A percentile compares a stretch with the other conserved stretches of the same genome.
Evolutionary conservation across 2,888 invertebrate species (phyloP).

Genomic region (Caenorhabditis auriculariae): DNA sequence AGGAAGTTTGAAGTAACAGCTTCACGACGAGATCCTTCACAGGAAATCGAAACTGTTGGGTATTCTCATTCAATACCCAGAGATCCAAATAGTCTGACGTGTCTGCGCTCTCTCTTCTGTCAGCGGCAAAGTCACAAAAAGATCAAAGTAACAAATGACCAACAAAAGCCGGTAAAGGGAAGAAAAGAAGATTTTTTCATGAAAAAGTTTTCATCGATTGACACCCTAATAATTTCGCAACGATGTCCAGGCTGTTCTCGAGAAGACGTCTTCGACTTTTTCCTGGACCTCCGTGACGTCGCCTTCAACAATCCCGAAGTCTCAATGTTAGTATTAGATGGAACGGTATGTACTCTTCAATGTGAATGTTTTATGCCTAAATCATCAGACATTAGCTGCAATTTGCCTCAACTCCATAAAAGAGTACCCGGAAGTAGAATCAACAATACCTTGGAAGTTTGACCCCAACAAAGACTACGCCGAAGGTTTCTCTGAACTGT

Average conservation of each 20-base stretch:
- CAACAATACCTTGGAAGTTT: slow-evolving; percentile 4
- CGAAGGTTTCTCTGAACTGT: slow-evolving; percentile 15
- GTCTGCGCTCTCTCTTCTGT: no score
- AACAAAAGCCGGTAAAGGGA: no score
- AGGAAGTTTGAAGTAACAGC: not conserved
- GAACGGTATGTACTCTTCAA: not conserved
- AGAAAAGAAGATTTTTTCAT: no score
- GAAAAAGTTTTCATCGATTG: no score
- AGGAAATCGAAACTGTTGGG: no score
- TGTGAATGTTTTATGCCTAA: not conserved
- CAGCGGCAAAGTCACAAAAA: no score
- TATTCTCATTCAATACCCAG: no score
- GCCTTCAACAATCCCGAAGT: slow-evolving; percentile 24
- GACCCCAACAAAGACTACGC: slow-evolving; percentile 33
- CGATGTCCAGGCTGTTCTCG: slow-evolving; percentile 21
- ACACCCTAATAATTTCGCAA: no score
- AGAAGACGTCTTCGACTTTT: slow-evolving; percentile 39
- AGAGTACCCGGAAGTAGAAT: not conserved
- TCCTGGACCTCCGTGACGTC: slow-evolving; percentile 33
- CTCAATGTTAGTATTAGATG: slow-evolving; percentile 29
- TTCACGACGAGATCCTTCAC: no score
- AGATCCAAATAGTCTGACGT: no score
- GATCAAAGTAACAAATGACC: no score
- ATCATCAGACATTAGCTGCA: slow-evolving; percentile 23
- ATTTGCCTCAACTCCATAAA: slow-evolving; percentile 30